Conservation (phyloP, 2,113 vertebrate genomes). For the Xenopus tropicalis region UCB_Xtro_10.0 CM004450.2:112170001-112170500, state of each 20-base stretch:
- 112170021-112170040: background rate
- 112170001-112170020: background rate
- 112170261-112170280: constrained; percentile 21
- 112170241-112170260: constrained; percentile 38
- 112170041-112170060: constrained; percentile 1
- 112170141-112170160: constrained; percentile 36
- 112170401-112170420: background rate
- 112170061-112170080: background rate
- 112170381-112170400: background rate
- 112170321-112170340: constrained; percentile 32
- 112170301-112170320: constrained; percentile 40
- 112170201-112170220: constrained; percentile 36
- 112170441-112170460: background rate
- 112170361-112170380: constrained; percentile 7
- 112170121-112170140: constrained; percentile 37
- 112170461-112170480: background rate
- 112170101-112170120: constrained; percentile 28
- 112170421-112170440: background rate
- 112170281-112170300: constrained; percentile 42
- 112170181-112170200: constrained; percentile 22
- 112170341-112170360: constrained; percentile 32
- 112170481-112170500: too few species aligned
- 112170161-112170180: constrained; percentile 37
- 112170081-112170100: constrained; percentile 25
- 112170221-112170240: constrained; percentile 41